phyloP scores from a whole-genome alignment of 2,797 vertebrate genomes.

The Enteromius unitaeniatus region DNA sequence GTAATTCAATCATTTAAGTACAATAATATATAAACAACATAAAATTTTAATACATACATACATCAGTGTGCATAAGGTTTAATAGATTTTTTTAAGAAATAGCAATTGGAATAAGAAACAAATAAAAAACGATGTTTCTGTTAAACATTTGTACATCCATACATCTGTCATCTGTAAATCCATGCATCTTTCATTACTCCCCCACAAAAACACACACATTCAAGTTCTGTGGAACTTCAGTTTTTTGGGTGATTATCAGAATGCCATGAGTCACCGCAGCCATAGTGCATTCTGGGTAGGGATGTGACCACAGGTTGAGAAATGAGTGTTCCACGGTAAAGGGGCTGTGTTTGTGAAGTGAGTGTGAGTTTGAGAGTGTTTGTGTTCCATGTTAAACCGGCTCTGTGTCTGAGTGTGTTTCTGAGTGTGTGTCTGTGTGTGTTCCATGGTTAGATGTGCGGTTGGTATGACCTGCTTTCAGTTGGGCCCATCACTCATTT shows the following conservation, averaged over 20 bases:
- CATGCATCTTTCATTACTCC: background rate
- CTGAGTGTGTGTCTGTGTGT: slow-evolving; percentile 49
- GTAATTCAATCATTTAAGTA: background rate
- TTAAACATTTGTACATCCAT: background rate
- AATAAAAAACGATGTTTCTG: background rate
- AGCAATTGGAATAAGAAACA: background rate
- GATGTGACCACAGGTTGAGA: slow-evolving; percentile 54
- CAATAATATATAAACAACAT: background rate
- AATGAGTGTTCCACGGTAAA: slow-evolving; percentile 56
- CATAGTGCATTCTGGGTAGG: slow-evolving; percentile 60
- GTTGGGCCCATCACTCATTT: slow-evolving; percentile 66
- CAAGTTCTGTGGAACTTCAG: slow-evolving; percentile 38
- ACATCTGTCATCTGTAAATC: background rate
- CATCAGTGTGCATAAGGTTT: background rate
- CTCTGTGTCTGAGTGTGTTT: slow-evolving; percentile 47
- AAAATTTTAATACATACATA: background rate
- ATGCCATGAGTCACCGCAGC: slow-evolving; percentile 46
- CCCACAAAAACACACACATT: slow-evolving; percentile 14
- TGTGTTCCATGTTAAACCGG: slow-evolving; percentile 18
- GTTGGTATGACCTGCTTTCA: slow-evolving; percentile 74
- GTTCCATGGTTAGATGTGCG: slow-evolving; percentile 62
- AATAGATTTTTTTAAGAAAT: too few species aligned
- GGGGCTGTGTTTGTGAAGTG: slow-evolving; percentile 37
- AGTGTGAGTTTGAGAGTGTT: slow-evolving; percentile 33
- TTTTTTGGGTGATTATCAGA: slow-evolving; percentile 42